Evolutionary conservation across 2,888 invertebrate species (phyloP), one percentile per base, ranked within the genome.

Genomic region (Andrena bicolor): DNA sequence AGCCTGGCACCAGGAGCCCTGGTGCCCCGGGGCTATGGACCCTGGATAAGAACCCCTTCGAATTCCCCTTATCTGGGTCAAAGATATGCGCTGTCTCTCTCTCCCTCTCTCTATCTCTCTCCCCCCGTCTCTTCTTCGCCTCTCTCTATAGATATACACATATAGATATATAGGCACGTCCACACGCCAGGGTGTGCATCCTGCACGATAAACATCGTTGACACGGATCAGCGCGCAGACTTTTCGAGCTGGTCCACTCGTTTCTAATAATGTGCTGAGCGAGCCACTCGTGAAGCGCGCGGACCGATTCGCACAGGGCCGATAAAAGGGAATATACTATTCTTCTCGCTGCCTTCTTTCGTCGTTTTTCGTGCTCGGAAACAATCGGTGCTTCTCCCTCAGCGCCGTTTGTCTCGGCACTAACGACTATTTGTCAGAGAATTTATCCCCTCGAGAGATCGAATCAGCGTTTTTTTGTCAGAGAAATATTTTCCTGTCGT

Each of bases 51-150:
- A 88, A 87, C 82, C 80, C 81, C 87, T 81, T 86, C 88, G 86
- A 81, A 86, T 85, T 88, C 83, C 76, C 73, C 85, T 88, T 86
- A 88, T 88, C 88, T 88, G 72, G 88, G 88, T 88, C 88, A 88
- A 88, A 88, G 84, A 84, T 88, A 88, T 78, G 83, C 73, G 64
- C 65, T 23, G 63, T 35, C 60, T 53, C 56, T 2, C 49, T 60
- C n/a, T 63, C 49, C 2, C 35, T 41, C 8, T 51, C 53, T 8
- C 75, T 26, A 23, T 32, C n/a, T 8, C 16, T 20, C 5, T 35
- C 35, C 75, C 32, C 28, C 56, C 28, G 2, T 58, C 10, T 26
- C 13, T 26, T 7, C n/a, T 1, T n/a, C 48, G 7, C 8, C n/a
- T 16, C 4, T 32, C n/a, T 53, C 35, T 61, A 2, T 60, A 7